A percentile compares a stretch with the other conserved stretches of the same genome.
Evolutionary conservation across 1,140 invertebrate species (phyloP).

Genomic region (Agrypnia vestita): DNA sequence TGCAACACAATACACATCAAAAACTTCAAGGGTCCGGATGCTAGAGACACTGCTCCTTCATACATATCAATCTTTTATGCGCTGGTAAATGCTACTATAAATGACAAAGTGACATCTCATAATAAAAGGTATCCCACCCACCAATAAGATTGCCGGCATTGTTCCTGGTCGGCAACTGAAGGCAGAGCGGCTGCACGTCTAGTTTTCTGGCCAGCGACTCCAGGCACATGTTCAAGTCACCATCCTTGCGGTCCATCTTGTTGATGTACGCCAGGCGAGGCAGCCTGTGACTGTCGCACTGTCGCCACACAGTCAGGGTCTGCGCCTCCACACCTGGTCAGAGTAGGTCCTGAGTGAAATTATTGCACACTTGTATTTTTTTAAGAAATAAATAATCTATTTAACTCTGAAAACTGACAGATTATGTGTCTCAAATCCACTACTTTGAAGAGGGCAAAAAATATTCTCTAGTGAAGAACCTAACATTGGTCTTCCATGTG

Average conservation of each 20-base stretch:
- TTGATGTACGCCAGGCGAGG: slow-evolving; percentile 94
- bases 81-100: too few species aligned
- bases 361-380: slow-evolving; percentile 30
- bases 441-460: too few species aligned
- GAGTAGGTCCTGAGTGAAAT: slow-evolving; percentile 48
- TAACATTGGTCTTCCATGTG: background rate
- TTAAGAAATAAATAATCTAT: background rate
- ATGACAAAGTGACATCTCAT: too few species aligned
- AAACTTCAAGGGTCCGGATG: too few species aligned
- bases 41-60: too few species aligned
- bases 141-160: slow-evolving; percentile 22
- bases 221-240: slow-evolving; percentile 82
- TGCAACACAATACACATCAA: too few species aligned
- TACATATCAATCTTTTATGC: too few species aligned
- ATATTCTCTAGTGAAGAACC: background rate
- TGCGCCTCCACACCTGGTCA: slow-evolving; percentile 93
- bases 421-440: too few species aligned
- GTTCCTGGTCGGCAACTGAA: slow-evolving; percentile 82
- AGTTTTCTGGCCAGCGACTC: slow-evolving; percentile 86
- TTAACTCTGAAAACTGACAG: too few species aligned
- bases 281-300: slow-evolving; percentile 89
- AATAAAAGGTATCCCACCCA: background rate
- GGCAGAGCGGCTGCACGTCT: slow-evolving; percentile 77
- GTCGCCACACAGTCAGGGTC: slow-evolving; percentile 96
- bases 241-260: slow-evolving; percentile 95